Evolutionary conservation across 2,797 vertebrate species (phyloP).

Genomic region (Philypnodon macrostomus): DNA sequence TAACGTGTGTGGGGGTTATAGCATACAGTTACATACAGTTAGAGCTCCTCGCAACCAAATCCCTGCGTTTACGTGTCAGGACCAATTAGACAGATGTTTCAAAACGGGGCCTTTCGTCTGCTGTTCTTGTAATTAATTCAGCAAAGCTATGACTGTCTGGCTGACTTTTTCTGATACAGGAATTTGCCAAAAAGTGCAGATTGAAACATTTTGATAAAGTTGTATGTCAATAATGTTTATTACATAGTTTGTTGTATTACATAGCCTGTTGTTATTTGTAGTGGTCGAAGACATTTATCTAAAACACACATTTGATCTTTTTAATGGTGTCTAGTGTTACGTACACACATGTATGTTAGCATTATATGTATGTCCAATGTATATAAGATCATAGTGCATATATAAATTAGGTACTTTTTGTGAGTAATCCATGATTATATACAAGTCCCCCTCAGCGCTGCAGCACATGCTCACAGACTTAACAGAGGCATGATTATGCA

Average conservation of each 20-base stretch:
- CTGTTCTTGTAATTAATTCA: slow-evolving; percentile 17
- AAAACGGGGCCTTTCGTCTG: slow-evolving; percentile 28
- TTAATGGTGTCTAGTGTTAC: no score
- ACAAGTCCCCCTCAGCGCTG: slow-evolving; percentile 27
- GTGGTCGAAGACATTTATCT: no score
- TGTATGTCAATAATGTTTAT: neutral
- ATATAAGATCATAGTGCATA: no score
- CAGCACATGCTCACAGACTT: slow-evolving; percentile 32
- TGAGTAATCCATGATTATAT: slow-evolving; percentile 26
- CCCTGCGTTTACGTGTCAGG: slow-evolving; percentile 69
- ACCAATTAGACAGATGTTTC: slow-evolving; percentile 67
- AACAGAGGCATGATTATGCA: slow-evolving; percentile 53
- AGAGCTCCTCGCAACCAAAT: slow-evolving; percentile 58
- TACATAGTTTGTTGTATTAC: no score
- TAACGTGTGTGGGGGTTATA: slow-evolving; percentile 66
- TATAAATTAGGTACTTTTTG: neutral
- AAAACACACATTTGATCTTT: no score
- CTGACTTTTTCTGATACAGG: neutral
- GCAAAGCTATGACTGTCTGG: slow-evolving; percentile 13
- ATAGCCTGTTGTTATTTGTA: no score
- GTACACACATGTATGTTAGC: no score
- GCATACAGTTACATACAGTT: slow-evolving; percentile 71
- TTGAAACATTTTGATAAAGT: neutral
- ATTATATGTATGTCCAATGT: no score
- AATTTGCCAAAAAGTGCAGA: neutral